phyloP scores from a whole-genome alignment of 2,888 invertebrate species.

The Hesperia comma region DNA sequence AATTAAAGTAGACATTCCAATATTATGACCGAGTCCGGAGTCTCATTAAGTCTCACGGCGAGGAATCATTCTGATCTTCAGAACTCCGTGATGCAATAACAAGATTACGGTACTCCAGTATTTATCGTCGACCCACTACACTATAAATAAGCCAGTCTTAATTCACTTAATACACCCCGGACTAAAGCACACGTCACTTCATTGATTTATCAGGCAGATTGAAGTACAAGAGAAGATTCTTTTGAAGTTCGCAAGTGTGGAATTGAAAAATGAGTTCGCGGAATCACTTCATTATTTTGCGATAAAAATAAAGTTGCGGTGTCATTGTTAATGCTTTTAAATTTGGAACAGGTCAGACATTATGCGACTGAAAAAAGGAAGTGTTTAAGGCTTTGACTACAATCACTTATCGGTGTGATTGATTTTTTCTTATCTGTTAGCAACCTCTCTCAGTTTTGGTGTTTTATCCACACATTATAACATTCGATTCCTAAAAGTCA shows the following conservation, averaged over 20 bases:
- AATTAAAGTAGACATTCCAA: slow-evolving; percentile 14
- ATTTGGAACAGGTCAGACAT: slow-evolving; percentile 18
- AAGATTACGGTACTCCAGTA: slow-evolving; percentile 67
- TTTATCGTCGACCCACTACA: slow-evolving; percentile 59
- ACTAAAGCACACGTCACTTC: slow-evolving; percentile 27
- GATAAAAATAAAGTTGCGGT: slow-evolving; percentile 19
- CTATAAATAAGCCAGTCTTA: slow-evolving; percentile 56
- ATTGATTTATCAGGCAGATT: slow-evolving; percentile 48
- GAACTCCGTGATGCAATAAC: slow-evolving; percentile 63
- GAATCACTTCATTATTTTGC: slow-evolving; percentile 35
- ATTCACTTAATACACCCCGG: slow-evolving; percentile 26
- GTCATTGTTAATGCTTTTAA: slow-evolving; percentile 20
- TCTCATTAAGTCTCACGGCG: background rate
- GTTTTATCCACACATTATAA: no score
- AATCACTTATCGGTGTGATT: no score
- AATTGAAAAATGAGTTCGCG: slow-evolving; percentile 55
- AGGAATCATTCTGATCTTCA: slow-evolving; percentile 44
- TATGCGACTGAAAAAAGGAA: background rate
- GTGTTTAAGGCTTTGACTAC: no score
- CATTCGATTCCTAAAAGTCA: no score
- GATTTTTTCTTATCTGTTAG: no score
- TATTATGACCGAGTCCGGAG: background rate
- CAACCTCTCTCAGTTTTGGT: no score
- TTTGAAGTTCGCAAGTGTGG: slow-evolving; percentile 42
- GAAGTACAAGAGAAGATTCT: slow-evolving; percentile 42